These are phyloP conservation scores for Ciona savignyi DNA, from an alignment of 23 tunicate species.

Conservation along the genomic window DNA sequence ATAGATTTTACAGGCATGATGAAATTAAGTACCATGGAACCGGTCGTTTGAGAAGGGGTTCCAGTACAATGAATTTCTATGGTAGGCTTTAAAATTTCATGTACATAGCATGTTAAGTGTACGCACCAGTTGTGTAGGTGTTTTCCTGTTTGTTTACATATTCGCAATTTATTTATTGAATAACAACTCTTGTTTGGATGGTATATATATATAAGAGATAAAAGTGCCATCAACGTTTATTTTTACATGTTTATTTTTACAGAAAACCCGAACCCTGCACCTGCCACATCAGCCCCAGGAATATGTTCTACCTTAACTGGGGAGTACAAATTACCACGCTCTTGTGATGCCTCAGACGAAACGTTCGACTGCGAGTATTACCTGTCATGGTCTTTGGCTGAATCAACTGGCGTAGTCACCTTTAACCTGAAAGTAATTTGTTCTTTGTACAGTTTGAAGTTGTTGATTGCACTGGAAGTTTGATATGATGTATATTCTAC, in stretches of 20 bases:
- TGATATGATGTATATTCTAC: too few species aligned
- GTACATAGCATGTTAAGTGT: too few species aligned
- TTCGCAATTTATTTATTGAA: too few species aligned
- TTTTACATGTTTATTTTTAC: background rate
- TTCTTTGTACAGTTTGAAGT: too few species aligned
- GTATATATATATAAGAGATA: too few species aligned
- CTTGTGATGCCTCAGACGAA: conserved; percentile 8
- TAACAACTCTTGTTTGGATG: background rate
- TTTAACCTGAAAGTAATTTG: conserved; percentile 40
- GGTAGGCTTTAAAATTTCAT: conserved; percentile 24
- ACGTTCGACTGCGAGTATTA: conserved; percentile 41
- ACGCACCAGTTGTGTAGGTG: too few species aligned
- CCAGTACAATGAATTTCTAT: conserved; percentile 38
- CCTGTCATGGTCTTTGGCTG: conserved; percentile 23
- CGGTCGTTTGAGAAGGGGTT: conserved; percentile 31
- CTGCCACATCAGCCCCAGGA: background rate
- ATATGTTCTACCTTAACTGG: conserved; percentile 7
- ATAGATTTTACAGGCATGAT: conserved; percentile 53
- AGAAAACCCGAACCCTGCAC: conserved; percentile 18
- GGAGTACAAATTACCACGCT: conserved; percentile 22
- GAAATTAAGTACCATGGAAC: conserved; percentile 85
- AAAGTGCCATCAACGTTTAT: too few species aligned
- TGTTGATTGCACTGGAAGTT: too few species aligned
- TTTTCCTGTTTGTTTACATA: too few species aligned
- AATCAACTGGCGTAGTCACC: background rate